Conservation (phyloP, 2,888 invertebrate species). For the Caenorhabditis sp. region DNA sequence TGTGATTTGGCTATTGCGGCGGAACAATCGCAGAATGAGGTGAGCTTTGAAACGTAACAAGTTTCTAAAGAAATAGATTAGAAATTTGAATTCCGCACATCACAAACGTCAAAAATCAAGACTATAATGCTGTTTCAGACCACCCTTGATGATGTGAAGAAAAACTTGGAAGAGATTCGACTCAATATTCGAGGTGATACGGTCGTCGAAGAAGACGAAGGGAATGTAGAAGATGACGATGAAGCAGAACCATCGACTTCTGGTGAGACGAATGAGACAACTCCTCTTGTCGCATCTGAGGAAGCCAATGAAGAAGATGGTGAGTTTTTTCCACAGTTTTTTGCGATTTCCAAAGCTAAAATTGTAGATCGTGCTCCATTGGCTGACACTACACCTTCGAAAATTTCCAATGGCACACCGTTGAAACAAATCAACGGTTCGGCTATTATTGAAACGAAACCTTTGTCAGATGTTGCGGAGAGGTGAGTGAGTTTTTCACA, state of each 20-base stretch:
- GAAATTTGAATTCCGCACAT: background rate
- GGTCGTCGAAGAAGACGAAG: slow-evolving; percentile 9
- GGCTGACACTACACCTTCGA: background rate
- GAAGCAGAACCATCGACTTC: slow-evolving; percentile 10
- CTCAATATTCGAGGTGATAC: background rate
- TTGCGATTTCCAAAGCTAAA: background rate
- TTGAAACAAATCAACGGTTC: background rate
- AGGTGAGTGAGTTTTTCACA: background rate
- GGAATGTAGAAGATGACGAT: slow-evolving; percentile 14
- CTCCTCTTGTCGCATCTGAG: slow-evolving; percentile 28
- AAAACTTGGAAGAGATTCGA: background rate
- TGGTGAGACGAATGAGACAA: slow-evolving; percentile 21
- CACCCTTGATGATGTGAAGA: background rate
- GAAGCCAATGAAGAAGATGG: slow-evolving; percentile 22
- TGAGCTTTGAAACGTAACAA: too few species aligned
- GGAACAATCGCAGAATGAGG: slow-evolving; percentile 32
- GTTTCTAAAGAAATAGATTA: background rate
- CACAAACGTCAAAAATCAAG: background rate
- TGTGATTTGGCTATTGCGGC: slow-evolving; percentile 40
- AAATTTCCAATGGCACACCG: background rate
- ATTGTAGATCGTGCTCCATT: background rate
- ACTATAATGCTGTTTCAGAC: too few species aligned
- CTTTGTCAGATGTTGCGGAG: background rate
- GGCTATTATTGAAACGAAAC: background rate
- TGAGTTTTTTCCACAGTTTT: slow-evolving; percentile 10